phyloP scores from a whole-genome alignment of 2,113 vertebrate species.

The Petaurus breviceps region DNA sequence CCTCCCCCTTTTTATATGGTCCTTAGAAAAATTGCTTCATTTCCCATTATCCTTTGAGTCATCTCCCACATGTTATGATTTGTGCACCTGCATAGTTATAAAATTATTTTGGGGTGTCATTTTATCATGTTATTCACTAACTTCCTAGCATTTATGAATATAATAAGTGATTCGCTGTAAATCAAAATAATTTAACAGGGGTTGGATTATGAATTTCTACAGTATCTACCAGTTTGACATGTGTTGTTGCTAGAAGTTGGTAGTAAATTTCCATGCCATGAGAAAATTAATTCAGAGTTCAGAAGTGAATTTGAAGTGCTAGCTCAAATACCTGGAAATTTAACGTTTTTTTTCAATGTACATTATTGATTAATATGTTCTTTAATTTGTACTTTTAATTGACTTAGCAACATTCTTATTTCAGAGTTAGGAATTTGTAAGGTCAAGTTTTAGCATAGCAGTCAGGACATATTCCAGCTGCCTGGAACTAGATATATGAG shows the following conservation, averaged over 20 bases:
- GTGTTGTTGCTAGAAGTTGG: constrained; percentile 75
- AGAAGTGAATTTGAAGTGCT: constrained; percentile 38
- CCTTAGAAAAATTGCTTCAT: constrained; percentile 71
- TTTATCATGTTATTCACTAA: constrained; percentile 77
- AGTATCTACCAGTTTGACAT: constrained; percentile 65
- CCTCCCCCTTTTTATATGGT: constrained; percentile 66
- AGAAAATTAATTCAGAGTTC: constrained; percentile 63
- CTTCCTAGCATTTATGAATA: constrained; percentile 81
- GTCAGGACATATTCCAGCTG: not conserved
- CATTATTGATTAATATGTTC: constrained; percentile 28
- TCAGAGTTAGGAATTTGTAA: not conserved
- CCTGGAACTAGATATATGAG: accelerated
- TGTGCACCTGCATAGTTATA: constrained; percentile 85
- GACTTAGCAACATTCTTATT: constrained; percentile 12
- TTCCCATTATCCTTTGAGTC: constrained; percentile 82
- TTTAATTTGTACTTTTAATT: constrained; percentile 40
- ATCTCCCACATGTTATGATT: constrained; percentile 81
- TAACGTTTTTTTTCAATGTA: constrained; percentile 43
- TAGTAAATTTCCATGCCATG: constrained; percentile 66
- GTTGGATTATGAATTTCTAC: constrained; percentile 76
- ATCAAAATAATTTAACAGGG: constrained; percentile 83
- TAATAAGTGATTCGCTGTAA: constrained; percentile 77
- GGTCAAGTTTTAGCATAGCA: constrained; percentile 32
- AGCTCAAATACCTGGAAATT: constrained; percentile 23
- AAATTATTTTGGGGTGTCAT: constrained; percentile 82